Base-by-base conservation (phyloP, 1,140 invertebrate genomes). In the Rhynchophorus ferrugineus region DNA sequence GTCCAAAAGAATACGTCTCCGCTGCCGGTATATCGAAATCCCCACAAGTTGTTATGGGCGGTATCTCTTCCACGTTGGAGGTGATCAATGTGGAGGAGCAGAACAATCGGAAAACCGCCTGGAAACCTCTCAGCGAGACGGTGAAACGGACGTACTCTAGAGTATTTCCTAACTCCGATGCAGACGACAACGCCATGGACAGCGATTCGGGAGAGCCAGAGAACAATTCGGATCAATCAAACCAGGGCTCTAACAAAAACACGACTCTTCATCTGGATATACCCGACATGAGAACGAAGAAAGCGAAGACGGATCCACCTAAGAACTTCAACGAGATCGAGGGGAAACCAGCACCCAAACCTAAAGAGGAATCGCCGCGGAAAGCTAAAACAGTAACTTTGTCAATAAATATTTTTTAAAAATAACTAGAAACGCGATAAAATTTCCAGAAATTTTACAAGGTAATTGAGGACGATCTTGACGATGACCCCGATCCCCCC, bases 361-460 rank as follows among this genome's bases (percentile, higher is more conserved):
- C n/a, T n/a, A n/a, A n/a, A n/a, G n/a, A n/a, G n/a, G n/a, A n/a
- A n/a, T n/a, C n/a, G n/a, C n/a, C n/a, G n/a, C n/a, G n/a, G n/a
- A n/a, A n/a, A n/a, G n/a, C n/a, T n/a, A n/a, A n/a, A n/a, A n/a
- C n/a, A n/a, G n/a, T n/a, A n/a, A n/a, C n/a, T n/a, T n/a, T n/a
- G n/a, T n/a, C n/a, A n/a, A n/a, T 36, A 36, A 5, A 36, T 36
- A 13, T 36, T 6, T 38, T 11, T 3, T 38, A 38, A 38, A 38
- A 7, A 6, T 35, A 20, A 11, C 8, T 42, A n/a, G n/a, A n/a
- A n/a, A n/a, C n/a, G n/a, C n/a, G n/a, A n/a, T n/a, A n/a, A n/a
- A n/a, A n/a, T n/a, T 62, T 64, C 17, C 57, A 68, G 66, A 62
- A 66, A 55, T 68, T 63, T 44, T 68, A 61, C 56, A 65, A 64